phyloP scores from a whole-genome alignment of 2,888 invertebrate genomes.

The Dexiosoma caninum region DNA sequence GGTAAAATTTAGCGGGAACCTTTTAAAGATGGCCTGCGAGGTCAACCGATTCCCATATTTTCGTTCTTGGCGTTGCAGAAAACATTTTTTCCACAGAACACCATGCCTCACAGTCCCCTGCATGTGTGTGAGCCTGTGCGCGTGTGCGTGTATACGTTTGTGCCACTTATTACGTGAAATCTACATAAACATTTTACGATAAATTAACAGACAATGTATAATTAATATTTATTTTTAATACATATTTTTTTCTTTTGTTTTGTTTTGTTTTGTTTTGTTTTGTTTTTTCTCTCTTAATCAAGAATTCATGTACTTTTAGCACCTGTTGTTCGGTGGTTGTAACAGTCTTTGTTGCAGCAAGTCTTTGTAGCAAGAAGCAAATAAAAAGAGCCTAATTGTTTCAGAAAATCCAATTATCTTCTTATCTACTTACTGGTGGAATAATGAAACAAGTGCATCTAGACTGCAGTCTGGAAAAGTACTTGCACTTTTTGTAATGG shows the following conservation, averaged over 20 bases:
- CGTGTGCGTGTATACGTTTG: background rate
- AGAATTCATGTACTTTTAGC: conserved; percentile 44
- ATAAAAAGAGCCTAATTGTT: conserved; percentile 49
- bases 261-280: background rate
- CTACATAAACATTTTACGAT: conserved; percentile 11
- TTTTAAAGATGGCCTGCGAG: no score
- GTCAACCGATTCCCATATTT: no score
- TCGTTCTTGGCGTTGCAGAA: no score
- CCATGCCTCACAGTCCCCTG: no score
- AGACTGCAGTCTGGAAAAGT: conserved; percentile 15
- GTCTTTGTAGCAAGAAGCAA: background rate
- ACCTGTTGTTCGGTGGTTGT: conserved; percentile 44
- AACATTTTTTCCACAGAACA: no score
- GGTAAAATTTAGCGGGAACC: no score
- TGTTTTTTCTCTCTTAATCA: background rate
- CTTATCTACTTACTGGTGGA: conserved; percentile 53
- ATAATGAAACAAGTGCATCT: conserved; percentile 34
- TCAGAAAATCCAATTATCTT: conserved; percentile 60
- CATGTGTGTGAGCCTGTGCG: background rate
- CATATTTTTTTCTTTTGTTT: background rate
- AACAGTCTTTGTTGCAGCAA: background rate
- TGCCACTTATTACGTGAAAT: conserved; percentile 20
- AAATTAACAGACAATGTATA: conserved; percentile 38
- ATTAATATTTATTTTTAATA: conserved; percentile 43
- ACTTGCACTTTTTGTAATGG: conserved; percentile 35